These are phyloP conservation scores for Rhimphoctona megacephalus DNA, from an alignment of 2,888 invertebrate genomes.

Conservation along the genomic window DNA sequence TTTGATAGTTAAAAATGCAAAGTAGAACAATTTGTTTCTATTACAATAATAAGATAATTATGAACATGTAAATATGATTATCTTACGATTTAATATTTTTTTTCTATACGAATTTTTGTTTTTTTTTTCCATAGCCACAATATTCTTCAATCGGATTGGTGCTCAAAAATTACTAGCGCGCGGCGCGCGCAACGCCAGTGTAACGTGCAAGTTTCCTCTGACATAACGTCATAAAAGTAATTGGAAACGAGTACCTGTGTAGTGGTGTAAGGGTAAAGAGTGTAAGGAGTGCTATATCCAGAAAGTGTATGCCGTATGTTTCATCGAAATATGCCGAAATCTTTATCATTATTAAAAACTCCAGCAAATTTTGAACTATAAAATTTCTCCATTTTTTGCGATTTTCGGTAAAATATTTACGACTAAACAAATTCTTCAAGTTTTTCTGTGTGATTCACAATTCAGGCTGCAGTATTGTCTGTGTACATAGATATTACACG, in stretches of 20 bases:
- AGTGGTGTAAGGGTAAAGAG: not conserved
- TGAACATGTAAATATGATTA: too few relatives aligned
- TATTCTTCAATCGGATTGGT: not conserved
- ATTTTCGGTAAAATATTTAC: not conserved
- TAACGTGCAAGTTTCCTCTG: constrained; percentile 46
- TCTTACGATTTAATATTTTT: too few relatives aligned
- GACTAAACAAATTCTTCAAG: not conserved
- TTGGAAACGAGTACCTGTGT: constrained; percentile 35
- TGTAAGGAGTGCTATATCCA: not conserved
- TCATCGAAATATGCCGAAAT: constrained; percentile 19
- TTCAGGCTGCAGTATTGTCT: not conserved
- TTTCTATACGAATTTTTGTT: not conserved
- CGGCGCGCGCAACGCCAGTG: constrained; percentile 19
- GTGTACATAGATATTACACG: constrained; percentile 5
- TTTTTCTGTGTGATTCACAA: constrained; percentile 7
- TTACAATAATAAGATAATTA: too few relatives aligned
- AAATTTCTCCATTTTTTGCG: not conserved
- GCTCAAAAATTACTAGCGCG: not conserved
- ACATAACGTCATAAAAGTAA: constrained; percentile 65
- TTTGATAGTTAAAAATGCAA: too few relatives aligned
- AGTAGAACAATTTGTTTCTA: too few relatives aligned
- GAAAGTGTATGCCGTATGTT: constrained; percentile 54
- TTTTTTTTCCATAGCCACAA: not conserved
- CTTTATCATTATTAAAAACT: constrained; percentile 6
- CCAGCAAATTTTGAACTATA: not conserved